Percentiles rank a stretch among this genome's conserved stretches.
Conservation (phyloP, 2,888 invertebrate species). For the Nemurella pictetii region DNA sequence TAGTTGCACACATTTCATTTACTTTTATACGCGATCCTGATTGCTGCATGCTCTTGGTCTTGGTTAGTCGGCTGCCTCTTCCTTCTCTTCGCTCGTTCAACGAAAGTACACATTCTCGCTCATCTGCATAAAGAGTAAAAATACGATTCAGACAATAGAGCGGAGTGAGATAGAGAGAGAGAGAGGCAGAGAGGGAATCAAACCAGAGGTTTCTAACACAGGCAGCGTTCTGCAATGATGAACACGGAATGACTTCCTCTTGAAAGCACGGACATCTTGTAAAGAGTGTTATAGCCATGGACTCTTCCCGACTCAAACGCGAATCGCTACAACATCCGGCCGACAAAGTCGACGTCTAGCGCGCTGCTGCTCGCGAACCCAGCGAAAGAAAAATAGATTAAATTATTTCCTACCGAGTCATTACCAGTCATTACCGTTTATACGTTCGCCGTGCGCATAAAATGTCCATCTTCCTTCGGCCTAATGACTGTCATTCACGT, state of each 20-base stretch:
- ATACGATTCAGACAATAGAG: not conserved
- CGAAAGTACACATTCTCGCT: not conserved
- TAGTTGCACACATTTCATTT: not conserved
- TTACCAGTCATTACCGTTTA: not conserved
- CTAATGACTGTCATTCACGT: not conserved
- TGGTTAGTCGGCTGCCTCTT: not conserved
- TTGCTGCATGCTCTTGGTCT: not conserved
- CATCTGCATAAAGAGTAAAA: slow-evolving; percentile 1
- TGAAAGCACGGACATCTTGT: not conserved
- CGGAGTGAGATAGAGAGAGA: not conserved
- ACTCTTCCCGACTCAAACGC: not conserved
- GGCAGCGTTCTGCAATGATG: not conserved
- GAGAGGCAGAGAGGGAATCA: not conserved
- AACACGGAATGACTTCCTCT: slow-evolving; percentile 9
- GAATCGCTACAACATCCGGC: not conserved
- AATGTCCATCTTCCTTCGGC: not conserved
- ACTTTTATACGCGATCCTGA: not conserved
- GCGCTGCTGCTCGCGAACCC: not conserved
- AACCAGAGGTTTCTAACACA: slow-evolving; percentile 1
- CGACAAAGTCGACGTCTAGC: not conserved
- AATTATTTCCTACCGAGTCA: not conserved
- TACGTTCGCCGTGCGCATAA: not conserved
- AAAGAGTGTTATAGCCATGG: too few species aligned
- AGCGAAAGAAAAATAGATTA: not conserved
- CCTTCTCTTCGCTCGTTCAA: not conserved